Percentiles rank a stretch among this genome's conserved stretches.
Conservation (phyloP, 2,888 invertebrate species). For the Mimas tiliae region DNA sequence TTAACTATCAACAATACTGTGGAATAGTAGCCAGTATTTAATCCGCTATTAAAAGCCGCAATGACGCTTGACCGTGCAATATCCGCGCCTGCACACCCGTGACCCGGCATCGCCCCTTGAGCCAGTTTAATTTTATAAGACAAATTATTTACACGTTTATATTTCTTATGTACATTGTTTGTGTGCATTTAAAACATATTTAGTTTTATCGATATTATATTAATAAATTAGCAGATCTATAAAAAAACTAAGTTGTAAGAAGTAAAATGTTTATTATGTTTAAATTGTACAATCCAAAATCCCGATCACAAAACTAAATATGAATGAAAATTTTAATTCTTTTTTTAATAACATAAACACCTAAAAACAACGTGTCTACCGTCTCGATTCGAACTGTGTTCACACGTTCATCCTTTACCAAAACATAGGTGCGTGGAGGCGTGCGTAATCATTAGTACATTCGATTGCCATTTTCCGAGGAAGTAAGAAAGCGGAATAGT, state of each 20-base stretch:
- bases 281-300: background rate
- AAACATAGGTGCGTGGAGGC: constrained; percentile 21
- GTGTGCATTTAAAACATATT: background rate
- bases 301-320: background rate
- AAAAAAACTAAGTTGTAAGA: background rate
- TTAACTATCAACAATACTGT: background rate
- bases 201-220: background rate
- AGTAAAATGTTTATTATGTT: background rate
- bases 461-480: constrained; percentile 51
- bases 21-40: constrained; percentile 36
- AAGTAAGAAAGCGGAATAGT: constrained; percentile 70
- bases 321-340: no score
- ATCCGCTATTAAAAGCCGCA: constrained; percentile 51
- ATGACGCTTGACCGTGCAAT: constrained; percentile 62
- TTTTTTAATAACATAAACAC: background rate
- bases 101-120: no score
- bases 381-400: background rate
- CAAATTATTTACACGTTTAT: constrained; percentile 8
- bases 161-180: background rate
- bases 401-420: background rate
- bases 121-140: constrained; percentile 39
- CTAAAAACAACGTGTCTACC: background rate
- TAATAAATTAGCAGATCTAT: background rate
- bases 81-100: constrained; percentile 48
- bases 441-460: constrained; percentile 36